These are phyloP conservation scores for Metopia argyrocephala DNA, from an alignment of 2,888 invertebrate genomes.

Conservation along the genomic window DNA sequence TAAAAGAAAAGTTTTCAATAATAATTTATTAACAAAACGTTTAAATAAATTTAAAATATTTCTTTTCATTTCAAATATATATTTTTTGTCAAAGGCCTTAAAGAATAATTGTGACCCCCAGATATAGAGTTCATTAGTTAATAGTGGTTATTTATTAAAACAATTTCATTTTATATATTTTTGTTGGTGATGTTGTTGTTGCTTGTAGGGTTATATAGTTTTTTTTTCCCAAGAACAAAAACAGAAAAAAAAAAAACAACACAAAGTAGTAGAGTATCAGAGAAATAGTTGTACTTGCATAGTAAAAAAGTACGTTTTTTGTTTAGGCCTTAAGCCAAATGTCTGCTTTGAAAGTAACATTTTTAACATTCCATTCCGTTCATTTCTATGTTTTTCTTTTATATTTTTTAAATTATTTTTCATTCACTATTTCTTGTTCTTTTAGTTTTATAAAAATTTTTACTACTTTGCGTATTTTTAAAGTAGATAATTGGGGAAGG, in stretches of 20 bases:
- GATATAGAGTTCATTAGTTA: too few relatives aligned
- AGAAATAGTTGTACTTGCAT: conserved; percentile 55
- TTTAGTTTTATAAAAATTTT: not conserved
- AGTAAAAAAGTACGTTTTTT: conserved; percentile 48
- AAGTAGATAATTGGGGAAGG: not conserved
- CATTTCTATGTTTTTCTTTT: not conserved
- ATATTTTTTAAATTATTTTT: not conserved
- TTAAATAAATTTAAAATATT: too few relatives aligned
- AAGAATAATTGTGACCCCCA: too few relatives aligned
- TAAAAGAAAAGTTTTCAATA: too few relatives aligned
- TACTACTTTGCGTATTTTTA: conserved; percentile 11
- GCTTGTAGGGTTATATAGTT: not conserved
- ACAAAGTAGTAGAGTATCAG: not conserved
- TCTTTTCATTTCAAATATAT: too few relatives aligned
- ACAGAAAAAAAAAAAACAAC: not conserved
- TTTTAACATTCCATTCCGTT: conserved; percentile 53
- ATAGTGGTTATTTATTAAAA: too few relatives aligned
- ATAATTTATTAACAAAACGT: too few relatives aligned
- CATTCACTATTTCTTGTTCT: not conserved
- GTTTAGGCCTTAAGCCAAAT: conserved; percentile 63
- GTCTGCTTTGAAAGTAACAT: conserved; percentile 65
- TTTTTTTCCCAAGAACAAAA: not conserved
- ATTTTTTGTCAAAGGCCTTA: too few relatives aligned
- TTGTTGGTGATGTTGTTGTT: not conserved
- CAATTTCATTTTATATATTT: too few relatives aligned